These are phyloP conservation scores for Linyphia triangularis DNA, from an alignment of 2,888 invertebrate genomes.

Conservation along the genomic window DNA sequence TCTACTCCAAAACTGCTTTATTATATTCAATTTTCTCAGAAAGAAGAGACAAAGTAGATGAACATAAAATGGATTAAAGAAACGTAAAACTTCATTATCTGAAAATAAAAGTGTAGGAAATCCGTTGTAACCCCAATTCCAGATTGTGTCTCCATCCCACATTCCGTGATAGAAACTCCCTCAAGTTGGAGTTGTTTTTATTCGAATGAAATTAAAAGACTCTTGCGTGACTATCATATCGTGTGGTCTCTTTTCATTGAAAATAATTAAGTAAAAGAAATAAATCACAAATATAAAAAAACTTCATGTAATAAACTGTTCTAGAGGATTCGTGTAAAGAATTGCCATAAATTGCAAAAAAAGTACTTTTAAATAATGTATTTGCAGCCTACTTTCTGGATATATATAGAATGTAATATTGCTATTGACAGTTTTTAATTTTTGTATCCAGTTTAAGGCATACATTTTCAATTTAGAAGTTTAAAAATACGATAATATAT, in stretches of 20 bases:
- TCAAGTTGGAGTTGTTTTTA: background rate
- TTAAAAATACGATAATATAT: no score
- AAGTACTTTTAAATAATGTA: no score
- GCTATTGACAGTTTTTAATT: no score
- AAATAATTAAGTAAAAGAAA: background rate
- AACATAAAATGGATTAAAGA: background rate
- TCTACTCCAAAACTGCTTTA: background rate
- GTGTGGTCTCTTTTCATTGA: background rate
- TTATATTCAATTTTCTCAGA: background rate
- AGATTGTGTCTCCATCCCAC: background rate
- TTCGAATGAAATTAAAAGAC: background rate
- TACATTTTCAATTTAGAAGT: no score
- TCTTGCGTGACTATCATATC: conserved; percentile 21
- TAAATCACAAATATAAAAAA: background rate
- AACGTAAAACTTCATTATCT: conserved; percentile 18
- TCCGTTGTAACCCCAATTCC: conserved; percentile 24
- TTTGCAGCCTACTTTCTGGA: no score
- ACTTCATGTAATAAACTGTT: background rate
- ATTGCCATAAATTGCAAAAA: no score
- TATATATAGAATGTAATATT: no score
- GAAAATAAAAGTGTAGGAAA: background rate
- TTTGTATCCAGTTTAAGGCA: no score
- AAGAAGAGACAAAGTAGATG: background rate
- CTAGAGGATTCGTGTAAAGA: background rate
- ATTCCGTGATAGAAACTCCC: background rate